Conservation (phyloP, 2,113 vertebrate genomes). For the Trogon surrucura region DNA sequence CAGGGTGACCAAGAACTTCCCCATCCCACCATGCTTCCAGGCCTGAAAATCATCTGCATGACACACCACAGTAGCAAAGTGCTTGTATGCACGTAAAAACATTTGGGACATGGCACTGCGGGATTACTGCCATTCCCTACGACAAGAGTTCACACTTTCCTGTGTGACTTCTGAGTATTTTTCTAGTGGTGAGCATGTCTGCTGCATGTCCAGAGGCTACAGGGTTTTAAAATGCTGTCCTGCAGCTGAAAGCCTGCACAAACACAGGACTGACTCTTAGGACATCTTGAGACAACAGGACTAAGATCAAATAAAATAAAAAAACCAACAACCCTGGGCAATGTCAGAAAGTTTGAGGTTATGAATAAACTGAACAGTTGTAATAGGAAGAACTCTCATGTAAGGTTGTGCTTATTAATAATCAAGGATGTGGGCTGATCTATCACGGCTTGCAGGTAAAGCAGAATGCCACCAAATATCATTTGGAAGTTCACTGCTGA, state of each 20-base stretch:
- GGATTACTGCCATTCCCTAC: background rate
- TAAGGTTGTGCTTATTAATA: background rate
- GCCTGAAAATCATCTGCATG: background rate
- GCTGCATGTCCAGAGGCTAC: background rate
- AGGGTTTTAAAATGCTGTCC: background rate
- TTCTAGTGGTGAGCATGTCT: background rate
- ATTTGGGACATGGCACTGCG: no score
- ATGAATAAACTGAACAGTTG: background rate
- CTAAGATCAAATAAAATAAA: background rate
- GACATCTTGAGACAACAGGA: background rate
- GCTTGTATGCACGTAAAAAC: background rate
- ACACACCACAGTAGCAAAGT: background rate
- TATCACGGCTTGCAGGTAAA: background rate
- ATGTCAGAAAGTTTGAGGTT: background rate
- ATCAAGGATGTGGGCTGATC: background rate
- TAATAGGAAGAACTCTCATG: background rate
- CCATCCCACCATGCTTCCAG: background rate
- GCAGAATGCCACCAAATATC: background rate
- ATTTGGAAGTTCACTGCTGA: background rate
- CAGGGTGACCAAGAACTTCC: rapidly evolving
- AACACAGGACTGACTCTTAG: background rate
- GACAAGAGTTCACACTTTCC: background rate
- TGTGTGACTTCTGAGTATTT: background rate
- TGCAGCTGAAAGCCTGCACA: background rate
- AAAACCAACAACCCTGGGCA: background rate